Evolutionary conservation across 2,888 invertebrate genomes (phyloP).

Genomic region (Chelonus formosanus): DNA sequence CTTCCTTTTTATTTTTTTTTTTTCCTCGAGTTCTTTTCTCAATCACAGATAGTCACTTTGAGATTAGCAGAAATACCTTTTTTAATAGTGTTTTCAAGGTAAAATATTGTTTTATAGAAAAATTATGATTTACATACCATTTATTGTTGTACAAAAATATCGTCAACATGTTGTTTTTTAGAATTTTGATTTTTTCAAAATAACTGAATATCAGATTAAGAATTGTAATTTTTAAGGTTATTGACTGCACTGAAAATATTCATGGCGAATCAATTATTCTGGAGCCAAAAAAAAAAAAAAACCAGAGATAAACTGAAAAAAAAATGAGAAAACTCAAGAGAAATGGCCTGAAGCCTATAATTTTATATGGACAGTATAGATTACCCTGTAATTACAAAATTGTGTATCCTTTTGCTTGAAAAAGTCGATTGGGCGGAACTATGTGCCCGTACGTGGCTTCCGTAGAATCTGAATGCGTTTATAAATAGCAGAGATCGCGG

Average conservation of each 20-base stretch:
- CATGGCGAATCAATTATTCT: slow-evolving; percentile 36
- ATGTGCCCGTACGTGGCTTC: slow-evolving; percentile 34
- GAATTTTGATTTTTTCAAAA: too few relatives aligned
- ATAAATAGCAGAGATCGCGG: slow-evolving; percentile 37
- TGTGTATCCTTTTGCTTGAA: slow-evolving; percentile 42
- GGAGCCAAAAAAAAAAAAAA: slow-evolving; percentile 2
- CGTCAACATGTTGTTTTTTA: neutral
- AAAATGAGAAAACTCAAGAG: slow-evolving; percentile 33
- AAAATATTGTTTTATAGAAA: neutral
- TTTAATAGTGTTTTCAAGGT: too few relatives aligned
- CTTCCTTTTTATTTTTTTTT: slow-evolving; percentile 30
- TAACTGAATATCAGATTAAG: too few relatives aligned
- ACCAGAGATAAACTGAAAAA: neutral
- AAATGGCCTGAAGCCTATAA: slow-evolving; percentile 42
- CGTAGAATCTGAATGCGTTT: slow-evolving; percentile 42
- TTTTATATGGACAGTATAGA: slow-evolving; percentile 33
- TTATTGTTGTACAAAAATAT: slow-evolving; percentile 14
- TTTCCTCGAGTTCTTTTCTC: neutral
- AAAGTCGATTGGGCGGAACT: slow-evolving; percentile 38
- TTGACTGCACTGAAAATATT: slow-evolving; percentile 30
- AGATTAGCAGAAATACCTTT: too few relatives aligned
- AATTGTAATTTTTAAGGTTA: slow-evolving; percentile 2
- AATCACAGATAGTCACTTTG: slow-evolving; percentile 21
- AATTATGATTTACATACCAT: slow-evolving; percentile 12
- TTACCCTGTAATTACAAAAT: slow-evolving; percentile 46